These are phyloP conservation scores for Heliconius aoede DNA, from an alignment of 2,888 invertebrate genomes.

Conservation along the genomic window DNA sequence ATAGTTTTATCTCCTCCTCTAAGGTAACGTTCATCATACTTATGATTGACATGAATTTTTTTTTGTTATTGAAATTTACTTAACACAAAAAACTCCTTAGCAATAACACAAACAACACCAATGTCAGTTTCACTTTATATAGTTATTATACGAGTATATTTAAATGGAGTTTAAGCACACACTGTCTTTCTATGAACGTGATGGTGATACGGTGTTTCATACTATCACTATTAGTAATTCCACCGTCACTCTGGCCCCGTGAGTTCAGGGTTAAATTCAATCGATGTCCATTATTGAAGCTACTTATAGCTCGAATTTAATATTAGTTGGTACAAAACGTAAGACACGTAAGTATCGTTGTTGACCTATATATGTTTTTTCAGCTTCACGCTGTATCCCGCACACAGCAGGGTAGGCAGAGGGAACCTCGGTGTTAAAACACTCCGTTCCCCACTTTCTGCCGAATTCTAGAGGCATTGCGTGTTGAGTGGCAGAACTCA, in stretches of 20 bases:
- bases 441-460: no score
- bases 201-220: constrained; percentile 49
- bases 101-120: not conserved
- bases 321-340: not conserved
- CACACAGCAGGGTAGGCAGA: no score
- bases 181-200: constrained; percentile 31
- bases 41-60: constrained; percentile 21
- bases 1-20: constrained; percentile 72
- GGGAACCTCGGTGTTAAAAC: no score
- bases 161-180: not conserved
- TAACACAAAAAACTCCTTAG: not conserved
- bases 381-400: no score
- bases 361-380: no score
- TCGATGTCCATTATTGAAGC: constrained; percentile 60
- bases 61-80: constrained; percentile 23
- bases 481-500: no score
- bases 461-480: no score
- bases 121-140: not conserved
- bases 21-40: constrained; percentile 62
- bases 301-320: constrained; percentile 22
- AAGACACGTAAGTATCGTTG: no score
- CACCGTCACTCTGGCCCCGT: constrained; percentile 57
- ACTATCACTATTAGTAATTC: constrained; percentile 56
- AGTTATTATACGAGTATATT: constrained; percentile 22
- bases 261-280: constrained; percentile 75